Conservation (phyloP, 2,888 invertebrate genomes). For the Lepidochrysops patricia region DNA sequence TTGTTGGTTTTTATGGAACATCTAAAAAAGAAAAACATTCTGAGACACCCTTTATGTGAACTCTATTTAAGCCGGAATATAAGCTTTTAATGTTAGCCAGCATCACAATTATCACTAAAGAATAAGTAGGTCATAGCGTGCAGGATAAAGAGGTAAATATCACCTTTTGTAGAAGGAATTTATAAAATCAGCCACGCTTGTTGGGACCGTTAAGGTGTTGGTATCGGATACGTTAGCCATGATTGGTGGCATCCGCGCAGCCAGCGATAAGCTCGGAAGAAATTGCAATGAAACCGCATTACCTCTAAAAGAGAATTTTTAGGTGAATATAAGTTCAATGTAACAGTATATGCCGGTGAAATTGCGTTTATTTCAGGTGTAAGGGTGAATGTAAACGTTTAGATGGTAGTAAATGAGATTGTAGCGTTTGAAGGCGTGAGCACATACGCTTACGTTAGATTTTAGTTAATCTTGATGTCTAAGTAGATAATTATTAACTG, state of each 20-base stretch:
- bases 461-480: neutral
- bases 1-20: too few species aligned
- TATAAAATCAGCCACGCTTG: constrained; percentile 41
- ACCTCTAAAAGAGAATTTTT: constrained; percentile 24
- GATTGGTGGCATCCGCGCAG: constrained; percentile 47
- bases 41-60: too few species aligned
- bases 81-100: too few species aligned
- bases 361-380: neutral
- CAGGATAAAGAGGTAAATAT: constrained; percentile 37
- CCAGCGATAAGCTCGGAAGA: constrained; percentile 31
- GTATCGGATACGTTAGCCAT: constrained; percentile 54
- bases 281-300: constrained; percentile 27
- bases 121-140: neutral
- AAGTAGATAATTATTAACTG: neutral
- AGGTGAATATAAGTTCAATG: constrained; percentile 21
- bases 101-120: neutral
- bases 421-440: neutral
- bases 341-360: neutral
- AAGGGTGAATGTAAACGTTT: neutral
- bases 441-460: neutral
- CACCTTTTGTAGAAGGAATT: constrained; percentile 41
- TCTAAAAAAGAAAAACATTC: too few species aligned
- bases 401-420: neutral
- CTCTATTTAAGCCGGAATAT: too few species aligned
- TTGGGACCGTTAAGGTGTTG: constrained; percentile 27